A percentile compares a stretch with the other conserved stretches of the same genome.
Conservation (phyloP, 1,140 invertebrate genomes). For the Stegodyphus dumicola region DNA sequence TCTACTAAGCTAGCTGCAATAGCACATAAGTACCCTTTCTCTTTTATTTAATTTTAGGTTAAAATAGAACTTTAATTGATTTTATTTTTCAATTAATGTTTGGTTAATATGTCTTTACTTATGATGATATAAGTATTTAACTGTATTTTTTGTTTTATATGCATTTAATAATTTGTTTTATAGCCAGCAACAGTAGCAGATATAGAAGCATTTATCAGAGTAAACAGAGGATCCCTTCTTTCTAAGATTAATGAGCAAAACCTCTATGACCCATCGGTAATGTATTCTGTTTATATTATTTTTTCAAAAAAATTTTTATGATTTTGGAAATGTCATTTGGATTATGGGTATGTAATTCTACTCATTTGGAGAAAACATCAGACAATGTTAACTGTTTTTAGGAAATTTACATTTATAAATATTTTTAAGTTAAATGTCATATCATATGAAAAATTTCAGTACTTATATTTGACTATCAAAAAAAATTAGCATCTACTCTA, state of each 20-base stretch:
- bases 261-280: constrained; percentile 59
- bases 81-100: not conserved
- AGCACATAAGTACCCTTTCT: too few species aligned
- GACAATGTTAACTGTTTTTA: too few species aligned
- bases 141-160: not conserved
- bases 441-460: too few species aligned
- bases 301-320: too few species aligned
- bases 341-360: too few species aligned
- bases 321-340: too few species aligned
- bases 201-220: constrained; percentile 57
- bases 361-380: too few species aligned
- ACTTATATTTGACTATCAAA: too few species aligned
- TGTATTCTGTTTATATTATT: not conserved
- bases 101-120: not conserved
- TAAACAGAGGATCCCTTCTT: constrained; percentile 53
- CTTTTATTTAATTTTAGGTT: not conserved
- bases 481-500: too few species aligned
- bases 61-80: not conserved
- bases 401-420: too few species aligned
- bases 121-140: not conserved
- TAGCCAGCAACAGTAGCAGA: constrained; percentile 59
- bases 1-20: too few species aligned
- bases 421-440: too few species aligned
- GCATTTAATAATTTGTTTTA: not conserved
- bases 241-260: constrained; percentile 61